Evolutionary conservation across 2,888 invertebrate species (phyloP).

Genomic region (Apotomis betuletana): DNA sequence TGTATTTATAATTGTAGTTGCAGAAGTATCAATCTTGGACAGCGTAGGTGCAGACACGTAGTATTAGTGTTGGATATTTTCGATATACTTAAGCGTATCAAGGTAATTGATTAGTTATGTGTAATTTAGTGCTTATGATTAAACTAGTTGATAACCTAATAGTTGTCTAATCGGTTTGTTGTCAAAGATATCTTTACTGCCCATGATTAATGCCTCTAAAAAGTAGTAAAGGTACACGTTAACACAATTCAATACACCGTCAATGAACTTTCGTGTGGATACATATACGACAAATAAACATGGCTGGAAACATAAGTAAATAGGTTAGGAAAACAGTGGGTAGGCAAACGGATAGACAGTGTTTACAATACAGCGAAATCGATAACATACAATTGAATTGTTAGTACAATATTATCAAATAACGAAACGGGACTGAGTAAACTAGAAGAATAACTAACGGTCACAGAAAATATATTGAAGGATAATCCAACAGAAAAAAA

Average conservation of each 20-base stretch:
- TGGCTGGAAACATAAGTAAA: not conserved
- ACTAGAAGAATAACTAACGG: conserved; percentile 5
- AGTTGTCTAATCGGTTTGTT: no score
- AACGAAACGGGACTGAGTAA: conserved; percentile 9
- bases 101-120: no score
- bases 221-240: not conserved
- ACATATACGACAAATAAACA: conserved; percentile 13
- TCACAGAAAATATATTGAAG: conserved; percentile 16
- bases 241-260: not conserved
- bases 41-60: no score
- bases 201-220: not conserved
- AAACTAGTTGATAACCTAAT: no score
- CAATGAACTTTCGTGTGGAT: not conserved
- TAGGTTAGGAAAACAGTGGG: conserved; percentile 23
- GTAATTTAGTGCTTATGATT: no score
- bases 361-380: conserved; percentile 20
- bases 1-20: no score
- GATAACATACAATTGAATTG: conserved; percentile 28
- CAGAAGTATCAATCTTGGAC: no score
- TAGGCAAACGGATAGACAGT: conserved; percentile 2
- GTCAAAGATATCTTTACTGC: not conserved
- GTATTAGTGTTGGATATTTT: no score
- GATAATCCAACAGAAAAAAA: conserved; percentile 35
- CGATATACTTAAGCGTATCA: no score
- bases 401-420: conserved; percentile 13